These are phyloP conservation scores for Mylabris sibirica DNA, from an alignment of 2,888 invertebrate species.

Conservation along the genomic window DNA sequence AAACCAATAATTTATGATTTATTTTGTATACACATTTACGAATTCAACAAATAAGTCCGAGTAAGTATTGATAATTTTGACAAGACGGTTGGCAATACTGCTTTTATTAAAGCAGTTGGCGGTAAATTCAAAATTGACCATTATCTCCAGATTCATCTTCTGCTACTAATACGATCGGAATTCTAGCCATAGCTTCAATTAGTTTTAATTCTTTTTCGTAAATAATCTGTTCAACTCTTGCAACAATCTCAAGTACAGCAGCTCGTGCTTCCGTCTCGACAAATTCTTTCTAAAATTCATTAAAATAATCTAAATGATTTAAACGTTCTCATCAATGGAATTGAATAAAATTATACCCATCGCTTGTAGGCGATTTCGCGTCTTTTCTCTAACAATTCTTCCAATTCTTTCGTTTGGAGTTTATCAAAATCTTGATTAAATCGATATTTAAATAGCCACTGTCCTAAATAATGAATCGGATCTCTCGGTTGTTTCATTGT, in stretches of 20 bases:
- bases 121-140: neutral
- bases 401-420: constrained; percentile 51
- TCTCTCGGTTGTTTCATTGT: constrained; percentile 60
- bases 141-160: constrained; percentile 29
- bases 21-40: too few relatives aligned
- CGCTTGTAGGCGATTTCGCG: constrained; percentile 51
- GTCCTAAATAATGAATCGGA: constrained; percentile 63
- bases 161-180: constrained; percentile 43
- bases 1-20: too few relatives aligned
- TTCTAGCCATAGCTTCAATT: constrained; percentile 44
- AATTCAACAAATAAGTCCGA: too few relatives aligned
- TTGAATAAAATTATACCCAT: constrained; percentile 46
- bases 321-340: too few relatives aligned
- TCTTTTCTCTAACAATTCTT: constrained; percentile 54
- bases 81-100: too few relatives aligned
- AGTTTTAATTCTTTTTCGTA: constrained; percentile 50
- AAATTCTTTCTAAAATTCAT: constrained; percentile 47
- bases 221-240: constrained; percentile 54
- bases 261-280: constrained; percentile 55
- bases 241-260: constrained; percentile 55
- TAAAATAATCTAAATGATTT: neutral
- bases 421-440: constrained; percentile 59
- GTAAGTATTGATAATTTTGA: too few relatives aligned
- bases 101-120: too few relatives aligned
- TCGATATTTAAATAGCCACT: constrained; percentile 63